These are phyloP conservation scores for Holotrichia oblita DNA, from an alignment of 1,140 invertebrate genomes.

Conservation along the genomic window DNA sequence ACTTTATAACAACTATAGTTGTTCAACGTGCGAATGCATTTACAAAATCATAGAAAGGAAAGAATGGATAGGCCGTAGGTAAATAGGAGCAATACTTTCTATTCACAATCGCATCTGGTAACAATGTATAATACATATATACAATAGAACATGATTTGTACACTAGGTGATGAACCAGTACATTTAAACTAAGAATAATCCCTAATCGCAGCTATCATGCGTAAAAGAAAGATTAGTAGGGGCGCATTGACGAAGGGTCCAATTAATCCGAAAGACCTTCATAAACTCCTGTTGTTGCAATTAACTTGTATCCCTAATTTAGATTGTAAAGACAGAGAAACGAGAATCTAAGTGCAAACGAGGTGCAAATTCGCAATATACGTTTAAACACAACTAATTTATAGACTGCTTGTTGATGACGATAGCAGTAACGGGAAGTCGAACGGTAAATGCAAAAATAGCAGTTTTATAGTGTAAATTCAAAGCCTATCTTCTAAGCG, in stretches of 20 bases:
- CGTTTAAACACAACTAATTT: not conserved
- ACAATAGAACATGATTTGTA: too few relatives aligned
- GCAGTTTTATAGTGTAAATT: conserved; percentile 15
- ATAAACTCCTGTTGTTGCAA: conserved; percentile 22
- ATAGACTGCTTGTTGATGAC: not conserved
- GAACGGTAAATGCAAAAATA: conserved; percentile 21
- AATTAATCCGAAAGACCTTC: conserved; percentile 22
- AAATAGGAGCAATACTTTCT: too few relatives aligned
- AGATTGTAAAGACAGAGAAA: not conserved
- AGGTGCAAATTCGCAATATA: conserved; percentile 34
- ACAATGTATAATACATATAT: too few relatives aligned
- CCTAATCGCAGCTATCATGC: not conserved
- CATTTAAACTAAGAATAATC: not conserved
- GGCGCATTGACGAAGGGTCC: not conserved
- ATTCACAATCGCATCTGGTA: too few relatives aligned
- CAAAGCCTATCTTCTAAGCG: not conserved
- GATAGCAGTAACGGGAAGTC: not conserved
- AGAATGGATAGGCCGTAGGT: too few relatives aligned
- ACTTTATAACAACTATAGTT: too few relatives aligned
- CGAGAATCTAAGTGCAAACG: conserved; percentile 4
- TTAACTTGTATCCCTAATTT: conserved; percentile 32
- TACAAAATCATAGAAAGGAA: too few relatives aligned
- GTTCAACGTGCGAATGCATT: too few relatives aligned
- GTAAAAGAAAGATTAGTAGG: conserved; percentile 11
- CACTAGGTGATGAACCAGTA: not conserved